Evolutionary conservation across 2,113 vertebrate species (phyloP).

Genomic region (Labrus mixtus): DNA sequence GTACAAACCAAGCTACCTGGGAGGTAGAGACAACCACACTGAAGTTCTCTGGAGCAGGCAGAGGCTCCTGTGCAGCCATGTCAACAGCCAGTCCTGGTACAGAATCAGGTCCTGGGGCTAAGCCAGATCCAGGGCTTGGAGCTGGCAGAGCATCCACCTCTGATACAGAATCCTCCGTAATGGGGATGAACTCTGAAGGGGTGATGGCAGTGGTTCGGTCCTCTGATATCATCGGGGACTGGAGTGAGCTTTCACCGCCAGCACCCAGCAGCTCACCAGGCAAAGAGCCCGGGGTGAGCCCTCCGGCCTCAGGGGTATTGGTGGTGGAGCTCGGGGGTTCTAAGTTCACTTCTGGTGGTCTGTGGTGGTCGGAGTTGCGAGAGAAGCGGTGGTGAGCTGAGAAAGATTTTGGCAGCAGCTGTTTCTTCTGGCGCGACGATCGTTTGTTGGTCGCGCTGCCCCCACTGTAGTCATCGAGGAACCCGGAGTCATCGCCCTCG

Average conservation of each 20-base stretch:
- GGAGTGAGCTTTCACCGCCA: conserved; percentile 88
- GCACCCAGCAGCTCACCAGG: conserved; percentile 84
- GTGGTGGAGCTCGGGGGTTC: conserved; percentile 78
- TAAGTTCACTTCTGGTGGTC: conserved; percentile 79
- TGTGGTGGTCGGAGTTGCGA: conserved; percentile 84
- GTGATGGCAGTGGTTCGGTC: conserved; percentile 94
- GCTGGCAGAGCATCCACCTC: conserved; percentile 88
- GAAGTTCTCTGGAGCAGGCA: conserved; percentile 77
- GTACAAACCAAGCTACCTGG: conserved; percentile 68
- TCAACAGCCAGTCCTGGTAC: conserved; percentile 36
- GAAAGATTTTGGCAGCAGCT: conserved; percentile 94
- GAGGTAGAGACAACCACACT: conserved; percentile 84
- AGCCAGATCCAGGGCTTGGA: conserved; percentile 77
- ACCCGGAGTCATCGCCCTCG: conserved; percentile 95
- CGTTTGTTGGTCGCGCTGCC: conserved; percentile 80
- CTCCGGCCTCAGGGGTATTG: conserved; percentile 50
- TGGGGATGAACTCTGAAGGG: conserved; percentile 91
- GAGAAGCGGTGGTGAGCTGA: conserved; percentile 94
- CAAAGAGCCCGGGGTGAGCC: conserved; percentile 82
- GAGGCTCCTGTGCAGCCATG: conserved; percentile 30
- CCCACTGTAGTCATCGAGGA: conserved; percentile 88
- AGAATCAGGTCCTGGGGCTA: conserved; percentile 29
- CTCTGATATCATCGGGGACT: conserved; percentile 91
- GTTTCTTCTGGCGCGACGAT: conserved; percentile 89
- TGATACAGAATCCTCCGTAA: conserved; percentile 94